Base-by-base conservation (phyloP, 2,888 invertebrate genomes). In the Halocaridina rubra region DNA sequence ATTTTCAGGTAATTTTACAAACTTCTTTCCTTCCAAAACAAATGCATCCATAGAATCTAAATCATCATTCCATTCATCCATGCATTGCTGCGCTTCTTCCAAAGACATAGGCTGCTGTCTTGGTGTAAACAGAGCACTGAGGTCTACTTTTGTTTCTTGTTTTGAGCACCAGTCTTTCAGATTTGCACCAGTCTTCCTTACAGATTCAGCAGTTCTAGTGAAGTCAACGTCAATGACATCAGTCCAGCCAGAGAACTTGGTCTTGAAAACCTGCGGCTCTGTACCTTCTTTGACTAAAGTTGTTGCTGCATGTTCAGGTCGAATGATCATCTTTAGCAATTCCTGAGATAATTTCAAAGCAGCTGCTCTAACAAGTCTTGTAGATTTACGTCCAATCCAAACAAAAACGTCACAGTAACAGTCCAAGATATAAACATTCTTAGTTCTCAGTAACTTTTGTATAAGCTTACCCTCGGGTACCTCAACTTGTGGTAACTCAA, bases 161-260 rank as follows among this genome's bases (percentile, higher is more conserved):
- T 95, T 94, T 88, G 94, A 94, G 0, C 97, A 97, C 97, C 97
- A 97, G 91, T 95, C 95, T 10, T 95, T 96, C 87, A 99, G 93
- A 92, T 99, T 98, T 0, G 98, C 98, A 16, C 99, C 99, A 19
- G 99, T 97, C 90, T 97, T 94, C 57, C 96, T 96, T 0, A 99
- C 98, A 0, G 98, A 98, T 90, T 98, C 98, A 0, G 98, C 98
- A 0, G 99, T 99, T 88, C 99, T 94, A 0, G 99, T 99, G 91
- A 98, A 99, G 92, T 99, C 99, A 7, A 99, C 99, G 0, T 98
- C 98, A 89, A 99, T 97, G 22, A 99, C 98, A 91, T 99, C 99
- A 90, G 99, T 98, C 99, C 99, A 99, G 8, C 97, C 98, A 71
- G 94, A 92, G 92, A 99, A 99, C 92, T 99, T 98, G 0, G 96